These are phyloP conservation scores for Musca domestica DNA, from an alignment of 1,140 invertebrate genomes.

Conservation along the genomic window DNA sequence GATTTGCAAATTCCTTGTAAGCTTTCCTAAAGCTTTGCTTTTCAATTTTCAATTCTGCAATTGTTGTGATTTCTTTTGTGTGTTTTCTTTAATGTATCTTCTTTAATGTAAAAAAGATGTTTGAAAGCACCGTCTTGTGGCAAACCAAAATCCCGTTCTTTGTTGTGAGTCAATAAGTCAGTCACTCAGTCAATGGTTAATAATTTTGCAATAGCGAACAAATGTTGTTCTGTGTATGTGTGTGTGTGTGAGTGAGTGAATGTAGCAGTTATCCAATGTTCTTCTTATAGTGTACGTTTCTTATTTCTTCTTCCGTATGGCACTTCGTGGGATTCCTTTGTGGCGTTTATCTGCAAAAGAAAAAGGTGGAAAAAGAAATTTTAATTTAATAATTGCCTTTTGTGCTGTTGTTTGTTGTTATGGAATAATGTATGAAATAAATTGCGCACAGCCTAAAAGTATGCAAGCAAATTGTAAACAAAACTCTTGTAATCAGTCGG, in stretches of 20 bases:
- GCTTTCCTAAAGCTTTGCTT: neutral
- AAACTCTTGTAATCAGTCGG: too few relatives aligned
- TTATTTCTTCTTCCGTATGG: conserved; percentile 18
- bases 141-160: neutral
- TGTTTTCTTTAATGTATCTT: conserved; percentile 2
- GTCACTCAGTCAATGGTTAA: too few relatives aligned
- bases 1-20: neutral
- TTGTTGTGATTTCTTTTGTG: neutral
- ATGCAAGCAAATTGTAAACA: too few relatives aligned
- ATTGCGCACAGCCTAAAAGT: too few relatives aligned
- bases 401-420: neutral
- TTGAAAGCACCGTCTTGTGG: neutral
- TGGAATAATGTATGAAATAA: neutral
- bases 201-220: neutral
- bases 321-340: conserved; percentile 20
- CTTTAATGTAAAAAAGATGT: conserved; percentile 29
- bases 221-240: neutral
- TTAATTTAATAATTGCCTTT: neutral
- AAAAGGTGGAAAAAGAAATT: neutral
- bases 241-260: too few relatives aligned
- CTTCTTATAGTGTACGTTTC: neutral
- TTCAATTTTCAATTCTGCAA: too few relatives aligned
- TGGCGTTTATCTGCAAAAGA: conserved; percentile 24
- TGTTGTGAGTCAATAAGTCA: too few relatives aligned
- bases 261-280: too few relatives aligned